Percentiles rank a stretch among this genome's conserved stretches.
Conservation (phyloP, 1,140 invertebrate species). For the Drosophila neocordata region DNA sequence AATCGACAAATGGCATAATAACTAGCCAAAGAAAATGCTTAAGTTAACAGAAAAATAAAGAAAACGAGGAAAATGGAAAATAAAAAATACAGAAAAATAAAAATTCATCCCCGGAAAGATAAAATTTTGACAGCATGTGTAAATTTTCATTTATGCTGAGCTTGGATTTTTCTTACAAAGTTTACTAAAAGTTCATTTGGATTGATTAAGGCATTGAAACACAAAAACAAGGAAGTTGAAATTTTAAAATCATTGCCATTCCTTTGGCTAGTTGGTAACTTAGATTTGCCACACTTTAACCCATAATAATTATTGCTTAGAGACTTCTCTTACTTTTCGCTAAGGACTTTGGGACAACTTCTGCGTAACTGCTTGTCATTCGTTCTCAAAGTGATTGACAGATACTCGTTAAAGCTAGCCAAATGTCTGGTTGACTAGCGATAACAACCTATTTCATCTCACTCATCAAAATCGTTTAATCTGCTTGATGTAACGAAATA, state of each 20-base stretch:
- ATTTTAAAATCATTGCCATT: neutral
- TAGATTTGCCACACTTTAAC: too few species aligned
- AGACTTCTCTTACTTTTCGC: too few species aligned
- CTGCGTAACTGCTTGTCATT: too few species aligned
- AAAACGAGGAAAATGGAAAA: neutral
- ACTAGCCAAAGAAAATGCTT: slow-evolving; percentile 7
- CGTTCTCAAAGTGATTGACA: too few species aligned
- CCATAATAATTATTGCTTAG: too few species aligned
- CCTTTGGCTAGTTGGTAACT: too few species aligned
- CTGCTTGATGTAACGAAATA: too few species aligned
- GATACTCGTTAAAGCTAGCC: too few species aligned
- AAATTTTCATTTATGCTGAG: neutral
- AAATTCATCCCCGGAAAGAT: neutral
- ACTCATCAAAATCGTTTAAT: too few species aligned
- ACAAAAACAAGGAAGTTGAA: neutral
- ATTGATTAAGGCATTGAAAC: neutral
- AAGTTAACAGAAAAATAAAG: neutral
- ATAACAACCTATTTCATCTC: too few species aligned
- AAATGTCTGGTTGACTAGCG: too few species aligned
- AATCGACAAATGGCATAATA: slow-evolving; percentile 10
- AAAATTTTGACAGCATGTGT: slow-evolving; percentile 4
- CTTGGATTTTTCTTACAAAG: neutral
- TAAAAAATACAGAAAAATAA: neutral
- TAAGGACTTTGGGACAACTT: too few species aligned
- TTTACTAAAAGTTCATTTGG: neutral